phyloP scores from a whole-genome alignment of 2,797 vertebrate genomes.

The Psittacula derbiana region DNA sequence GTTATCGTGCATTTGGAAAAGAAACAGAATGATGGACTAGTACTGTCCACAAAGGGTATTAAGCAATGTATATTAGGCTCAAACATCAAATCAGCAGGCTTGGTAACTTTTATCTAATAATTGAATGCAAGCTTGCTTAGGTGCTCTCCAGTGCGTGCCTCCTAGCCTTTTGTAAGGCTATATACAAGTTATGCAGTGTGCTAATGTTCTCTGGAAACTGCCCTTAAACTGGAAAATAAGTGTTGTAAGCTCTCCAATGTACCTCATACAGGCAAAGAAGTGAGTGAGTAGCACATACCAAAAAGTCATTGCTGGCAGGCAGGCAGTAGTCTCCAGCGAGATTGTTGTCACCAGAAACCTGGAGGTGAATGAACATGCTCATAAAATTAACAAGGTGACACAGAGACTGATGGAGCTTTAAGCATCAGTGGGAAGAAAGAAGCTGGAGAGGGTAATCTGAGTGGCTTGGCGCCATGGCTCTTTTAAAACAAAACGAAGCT shows the following conservation, averaged over 20 bases:
- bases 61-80: background rate
- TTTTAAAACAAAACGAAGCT: background rate
- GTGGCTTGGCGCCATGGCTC: background rate
- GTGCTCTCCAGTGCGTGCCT: background rate
- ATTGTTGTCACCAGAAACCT: background rate
- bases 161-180: background rate
- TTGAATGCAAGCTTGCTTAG: background rate
- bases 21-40: background rate
- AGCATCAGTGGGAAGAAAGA: background rate
- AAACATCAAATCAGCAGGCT: background rate
- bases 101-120: background rate
- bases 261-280: background rate
- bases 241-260: background rate
- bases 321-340: background rate
- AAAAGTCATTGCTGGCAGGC: background rate
- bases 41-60: background rate
- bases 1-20: background rate
- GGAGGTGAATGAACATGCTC: background rate
- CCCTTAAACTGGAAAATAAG: background rate
- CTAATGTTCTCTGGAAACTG: background rate
- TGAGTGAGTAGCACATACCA: rapidly evolving
- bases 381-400: background rate
- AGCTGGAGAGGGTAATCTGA: background rate
- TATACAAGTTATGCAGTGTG: background rate
- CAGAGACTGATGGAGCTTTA: background rate